A percentile compares a stretch with the other conserved stretches of the same genome.
These are phyloP conservation scores for Poicephalus meyeri DNA, from an alignment of 2,113 vertebrate species.

Conservation along the genomic window DNA sequence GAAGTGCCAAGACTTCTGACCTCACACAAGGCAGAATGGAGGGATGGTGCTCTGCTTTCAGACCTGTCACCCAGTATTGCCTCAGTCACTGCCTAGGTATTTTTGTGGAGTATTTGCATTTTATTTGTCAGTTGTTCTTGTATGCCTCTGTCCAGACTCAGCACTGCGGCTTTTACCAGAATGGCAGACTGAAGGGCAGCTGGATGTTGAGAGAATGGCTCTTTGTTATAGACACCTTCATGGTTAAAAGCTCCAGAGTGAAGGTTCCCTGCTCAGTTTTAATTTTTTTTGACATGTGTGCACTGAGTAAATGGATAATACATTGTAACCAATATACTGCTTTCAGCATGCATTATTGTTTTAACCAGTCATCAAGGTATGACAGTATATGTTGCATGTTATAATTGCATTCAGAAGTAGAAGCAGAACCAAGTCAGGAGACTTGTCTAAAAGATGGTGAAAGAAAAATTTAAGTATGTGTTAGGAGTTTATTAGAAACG, in stretches of 20 bases:
- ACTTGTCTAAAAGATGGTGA: background rate
- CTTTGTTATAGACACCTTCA: background rate
- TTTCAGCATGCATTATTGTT: conserved; percentile 22
- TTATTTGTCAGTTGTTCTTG: background rate
- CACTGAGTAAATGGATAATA: background rate
- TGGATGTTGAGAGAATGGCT: background rate
- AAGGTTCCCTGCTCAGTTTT: background rate
- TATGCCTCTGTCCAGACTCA: background rate
- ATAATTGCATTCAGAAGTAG: background rate
- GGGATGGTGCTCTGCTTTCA: background rate
- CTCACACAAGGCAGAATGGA: background rate
- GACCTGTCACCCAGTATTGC: background rate
- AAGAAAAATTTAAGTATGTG: background rate
- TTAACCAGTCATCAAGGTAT: background rate
- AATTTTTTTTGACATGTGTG: background rate
- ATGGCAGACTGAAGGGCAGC: background rate
- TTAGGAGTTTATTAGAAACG: background rate
- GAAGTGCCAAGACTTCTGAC: background rate
- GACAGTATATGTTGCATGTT: background rate
- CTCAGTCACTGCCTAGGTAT: background rate
- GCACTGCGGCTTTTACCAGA: background rate
- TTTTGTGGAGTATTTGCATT: background rate
- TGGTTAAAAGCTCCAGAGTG: background rate
- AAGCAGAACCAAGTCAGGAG: background rate
- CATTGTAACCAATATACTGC: background rate